Percentiles rank a stretch among this genome's conserved stretches.
phyloP scores from a whole-genome alignment of 1,140 invertebrate species.

The Hyphantria cunea region DNA sequence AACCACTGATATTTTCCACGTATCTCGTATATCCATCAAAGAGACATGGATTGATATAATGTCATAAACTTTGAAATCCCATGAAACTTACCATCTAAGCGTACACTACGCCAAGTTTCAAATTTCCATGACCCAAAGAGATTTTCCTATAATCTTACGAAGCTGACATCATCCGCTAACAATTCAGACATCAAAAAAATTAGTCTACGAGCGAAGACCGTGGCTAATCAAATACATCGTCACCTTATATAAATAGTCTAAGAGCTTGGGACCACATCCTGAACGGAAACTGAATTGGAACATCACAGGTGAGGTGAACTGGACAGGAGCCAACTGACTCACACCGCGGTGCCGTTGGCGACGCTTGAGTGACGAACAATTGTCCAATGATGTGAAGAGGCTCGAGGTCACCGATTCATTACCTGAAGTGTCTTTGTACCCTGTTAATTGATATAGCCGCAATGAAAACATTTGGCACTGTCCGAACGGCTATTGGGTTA shows the following conservation, averaged over 20 bases:
- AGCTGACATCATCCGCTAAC: conserved; percentile 5
- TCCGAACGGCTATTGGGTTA: conserved; percentile 8
- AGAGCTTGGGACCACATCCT: conserved; percentile 39
- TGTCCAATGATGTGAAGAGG: conserved; percentile 28
- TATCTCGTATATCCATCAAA: no score
- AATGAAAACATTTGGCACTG: conserved; percentile 16
- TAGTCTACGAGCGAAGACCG: conserved; percentile 27
- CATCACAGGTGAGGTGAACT: conserved; percentile 50
- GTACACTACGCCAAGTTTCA: neutral
- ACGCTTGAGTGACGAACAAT: conserved; percentile 26
- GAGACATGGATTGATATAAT: no score
- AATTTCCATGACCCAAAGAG: neutral
- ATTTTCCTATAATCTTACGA: conserved; percentile 1
- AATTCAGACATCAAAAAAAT: conserved; percentile 17
- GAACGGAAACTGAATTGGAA: conserved; percentile 56
- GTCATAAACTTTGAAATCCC: no score
- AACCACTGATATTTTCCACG: no score
- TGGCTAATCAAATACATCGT: conserved; percentile 36
- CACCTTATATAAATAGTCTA: conserved; percentile 44
- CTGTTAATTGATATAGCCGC: conserved; percentile 18
- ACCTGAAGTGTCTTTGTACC: conserved; percentile 17
- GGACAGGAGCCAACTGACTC: conserved; percentile 43
- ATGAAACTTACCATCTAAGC: no score
- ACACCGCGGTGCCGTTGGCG: conserved; percentile 18
- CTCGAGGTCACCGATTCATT: conserved; percentile 26